phyloP scores from a whole-genome alignment of 30 jellyfish, hydroid and myxozoan species.

The Mastigias papua region DNA sequence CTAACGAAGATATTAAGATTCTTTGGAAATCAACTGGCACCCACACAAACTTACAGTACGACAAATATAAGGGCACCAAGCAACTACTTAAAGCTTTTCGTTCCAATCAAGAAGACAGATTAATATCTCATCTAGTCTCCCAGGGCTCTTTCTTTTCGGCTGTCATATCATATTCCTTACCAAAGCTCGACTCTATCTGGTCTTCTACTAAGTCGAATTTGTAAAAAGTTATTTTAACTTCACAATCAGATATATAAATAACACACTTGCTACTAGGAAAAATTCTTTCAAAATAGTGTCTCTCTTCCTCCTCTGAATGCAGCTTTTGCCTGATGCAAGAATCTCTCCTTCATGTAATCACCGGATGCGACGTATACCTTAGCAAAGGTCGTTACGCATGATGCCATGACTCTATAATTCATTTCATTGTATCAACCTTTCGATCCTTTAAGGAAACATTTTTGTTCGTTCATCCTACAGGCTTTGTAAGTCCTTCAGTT shows the following conservation, averaged over 20 bases:
- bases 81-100: not conserved
- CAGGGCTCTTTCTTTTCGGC: conserved; percentile 2
- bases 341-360: not conserved
- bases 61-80: not conserved
- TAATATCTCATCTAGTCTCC: not conserved
- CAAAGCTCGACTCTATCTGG: not conserved
- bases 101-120: conserved; percentile 11
- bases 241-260: not conserved
- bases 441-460: not conserved
- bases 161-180: not conserved
- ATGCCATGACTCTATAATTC: not conserved
- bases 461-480: not conserved
- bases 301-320: not conserved
- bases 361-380: not conserved
- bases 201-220: not conserved
- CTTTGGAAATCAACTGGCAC: not conserved
- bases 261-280: conserved; percentile 12
- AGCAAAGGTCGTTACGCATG: not conserved
- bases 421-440: not conserved
- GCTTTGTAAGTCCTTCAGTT: not conserved
- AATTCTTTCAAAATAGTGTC: not conserved
- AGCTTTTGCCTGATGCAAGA: not conserved
- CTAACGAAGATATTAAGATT: not conserved
- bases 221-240: conserved; percentile 16
- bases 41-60: not conserved